Conservation (phyloP, 2,113 vertebrate species). For the Phalacrocorax brasilianus region DNA sequence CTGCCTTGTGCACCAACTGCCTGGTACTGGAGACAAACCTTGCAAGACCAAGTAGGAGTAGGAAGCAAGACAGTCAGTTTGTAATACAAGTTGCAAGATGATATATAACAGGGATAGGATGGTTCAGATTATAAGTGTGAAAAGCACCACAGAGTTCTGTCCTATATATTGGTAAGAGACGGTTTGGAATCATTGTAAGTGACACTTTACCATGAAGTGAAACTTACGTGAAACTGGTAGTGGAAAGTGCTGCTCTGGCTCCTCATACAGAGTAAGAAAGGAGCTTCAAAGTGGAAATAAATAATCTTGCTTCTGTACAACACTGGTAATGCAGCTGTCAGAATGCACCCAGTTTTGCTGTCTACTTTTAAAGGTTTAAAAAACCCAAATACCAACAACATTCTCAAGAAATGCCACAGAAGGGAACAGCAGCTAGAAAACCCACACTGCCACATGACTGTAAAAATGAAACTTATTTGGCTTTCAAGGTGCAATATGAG, state of each 20-base stretch:
- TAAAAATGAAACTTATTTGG: not conserved
- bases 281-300: not conserved
- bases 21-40: not conserved
- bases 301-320: not conserved
- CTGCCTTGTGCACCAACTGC: not conserved
- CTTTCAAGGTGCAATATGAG: not conserved
- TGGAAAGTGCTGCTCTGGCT: not conserved
- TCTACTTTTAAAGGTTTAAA: not conserved
- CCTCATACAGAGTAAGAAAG: not conserved
- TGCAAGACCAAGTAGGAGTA: not conserved
- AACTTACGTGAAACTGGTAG: not conserved
- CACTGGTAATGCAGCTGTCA: not conserved
- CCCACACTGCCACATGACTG: not conserved
- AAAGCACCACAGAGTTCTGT: not conserved
- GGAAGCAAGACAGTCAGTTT: not conserved
- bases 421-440: not conserved
- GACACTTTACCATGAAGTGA: not conserved
- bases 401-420: not conserved
- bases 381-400: not conserved
- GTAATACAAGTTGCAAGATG: not conserved
- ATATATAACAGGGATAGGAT: not conserved
- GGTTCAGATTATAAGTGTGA: not conserved
- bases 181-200: not conserved
- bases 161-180: not conserved
- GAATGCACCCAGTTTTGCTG: not conserved